phyloP scores from a whole-genome alignment of 1,140 invertebrate genomes.

The Eufriesea mexicana region DNA sequence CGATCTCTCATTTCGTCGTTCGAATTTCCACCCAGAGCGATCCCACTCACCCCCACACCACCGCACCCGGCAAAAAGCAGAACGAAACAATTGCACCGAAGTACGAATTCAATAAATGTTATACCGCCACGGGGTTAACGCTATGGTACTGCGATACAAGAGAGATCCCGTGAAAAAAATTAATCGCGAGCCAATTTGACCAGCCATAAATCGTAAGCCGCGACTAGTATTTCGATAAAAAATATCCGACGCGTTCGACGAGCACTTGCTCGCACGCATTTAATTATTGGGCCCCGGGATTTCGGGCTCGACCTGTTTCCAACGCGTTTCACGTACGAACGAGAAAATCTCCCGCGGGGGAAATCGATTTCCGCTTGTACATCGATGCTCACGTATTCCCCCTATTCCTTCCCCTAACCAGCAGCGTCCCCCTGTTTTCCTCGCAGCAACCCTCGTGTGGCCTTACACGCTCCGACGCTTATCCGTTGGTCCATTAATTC shows the following conservation, averaged over 20 bases:
- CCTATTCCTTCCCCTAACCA: neutral
- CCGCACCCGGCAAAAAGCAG: neutral
- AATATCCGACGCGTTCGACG: neutral
- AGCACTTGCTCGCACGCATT: constrained; percentile 48
- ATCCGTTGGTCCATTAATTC: constrained; percentile 47
- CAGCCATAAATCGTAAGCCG: no score
- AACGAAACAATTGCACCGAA: neutral
- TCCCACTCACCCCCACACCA: neutral
- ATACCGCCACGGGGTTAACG: neutral
- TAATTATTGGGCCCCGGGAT: constrained; percentile 54
- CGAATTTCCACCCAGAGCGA: neutral
- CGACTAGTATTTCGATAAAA: neutral
- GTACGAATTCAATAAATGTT: neutral
- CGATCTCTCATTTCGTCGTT: neutral
- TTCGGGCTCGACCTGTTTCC: constrained; percentile 23
- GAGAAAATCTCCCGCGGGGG: constrained; percentile 50
- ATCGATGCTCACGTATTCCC: constrained; percentile 50
- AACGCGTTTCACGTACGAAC: constrained; percentile 47
- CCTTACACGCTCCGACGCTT: constrained; percentile 36
- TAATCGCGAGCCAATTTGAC: neutral
- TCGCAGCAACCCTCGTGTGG: neutral
- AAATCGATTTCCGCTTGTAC: constrained; percentile 63
- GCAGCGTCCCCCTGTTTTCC: neutral
- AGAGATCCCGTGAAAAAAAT: neutral
- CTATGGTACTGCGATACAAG: neutral